Conservation (phyloP, 2,113 vertebrate genomes). For the Myrmophylax atrothorax region DNA sequence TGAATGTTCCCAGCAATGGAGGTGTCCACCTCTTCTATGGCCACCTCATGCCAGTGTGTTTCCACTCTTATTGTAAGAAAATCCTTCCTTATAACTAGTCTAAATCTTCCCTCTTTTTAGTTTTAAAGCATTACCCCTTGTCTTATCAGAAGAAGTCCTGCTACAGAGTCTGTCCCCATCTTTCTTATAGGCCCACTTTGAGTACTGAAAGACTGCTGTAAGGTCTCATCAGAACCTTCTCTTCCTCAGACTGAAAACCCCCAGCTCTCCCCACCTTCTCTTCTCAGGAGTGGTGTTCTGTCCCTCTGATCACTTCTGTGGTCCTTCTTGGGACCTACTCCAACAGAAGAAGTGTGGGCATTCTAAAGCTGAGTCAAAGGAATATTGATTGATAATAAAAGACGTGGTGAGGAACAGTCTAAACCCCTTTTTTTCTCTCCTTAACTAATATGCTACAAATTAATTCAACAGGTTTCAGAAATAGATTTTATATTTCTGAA, state of each 20-base stretch:
- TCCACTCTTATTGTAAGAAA: not conserved
- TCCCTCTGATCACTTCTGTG: not conserved
- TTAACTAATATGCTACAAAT: not conserved
- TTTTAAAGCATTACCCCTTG: not conserved
- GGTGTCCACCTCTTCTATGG: not conserved
- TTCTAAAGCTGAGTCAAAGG: not conserved
- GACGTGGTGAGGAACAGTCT: not conserved
- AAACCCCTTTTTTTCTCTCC: not conserved
- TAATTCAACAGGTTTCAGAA: not conserved
- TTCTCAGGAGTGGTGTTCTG: not conserved
- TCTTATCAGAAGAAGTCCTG: not conserved
- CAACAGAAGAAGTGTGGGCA: not conserved
- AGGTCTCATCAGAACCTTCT: not conserved
- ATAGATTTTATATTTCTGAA: not conserved
- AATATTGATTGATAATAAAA: not conserved
- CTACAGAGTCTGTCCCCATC: not conserved
- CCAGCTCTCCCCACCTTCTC: not conserved
- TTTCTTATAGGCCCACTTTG: not conserved
- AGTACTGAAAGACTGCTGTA: not conserved
- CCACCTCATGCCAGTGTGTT: not conserved
- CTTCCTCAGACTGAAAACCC: not conserved
- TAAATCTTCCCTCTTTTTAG: not conserved
- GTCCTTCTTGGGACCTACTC: not conserved
- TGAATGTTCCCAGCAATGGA: not conserved
- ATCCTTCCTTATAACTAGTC: not conserved